Evolutionary conservation across 2,888 invertebrate species (phyloP), one percentile per base, ranked within the genome.

Genomic region (Anorthoa munda): DNA sequence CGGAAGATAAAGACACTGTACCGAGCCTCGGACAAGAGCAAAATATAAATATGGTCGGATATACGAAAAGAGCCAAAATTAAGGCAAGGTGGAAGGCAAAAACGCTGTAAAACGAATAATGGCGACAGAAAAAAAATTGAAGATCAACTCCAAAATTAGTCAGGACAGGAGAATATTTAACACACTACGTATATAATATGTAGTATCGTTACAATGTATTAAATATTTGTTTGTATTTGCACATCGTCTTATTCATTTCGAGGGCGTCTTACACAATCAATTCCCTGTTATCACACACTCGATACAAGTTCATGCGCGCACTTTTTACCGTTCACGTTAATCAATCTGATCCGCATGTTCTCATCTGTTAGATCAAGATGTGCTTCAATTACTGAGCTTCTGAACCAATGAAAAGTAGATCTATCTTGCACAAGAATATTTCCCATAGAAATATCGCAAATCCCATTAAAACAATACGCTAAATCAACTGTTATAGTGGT

Each of bases 391-490:
- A 88, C 71, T 50, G 79, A 70, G 77, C 70, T 76, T 80, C 78
- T 74, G 75, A 72, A 64, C 63, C 77, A 83, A 84, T 82, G 77
- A 82, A 79, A 81, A 70, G 74, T 82, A 82, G 82, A 83, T 70
- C 64, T 80, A 76, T 79, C 68, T 69, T 71, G 67, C 26, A 84
- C 68, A 87, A 87, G 85, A 88, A 86, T 79, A 56, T 75, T 89
- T 90, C 88, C 83, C 88, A 89, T 88, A 85, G 60, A 66, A 75
- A 72, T 81, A 83, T 82, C 68, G 60, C 53, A 59, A 86, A 75
- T 80, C 82, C 86, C 80, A 88, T 86, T 86, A 86, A 53, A 84
- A 85, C 84, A 86, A 87, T 87, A 83, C 79, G 81, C 81, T 85
- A 83, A 87, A 87, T 85, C 79, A 83, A 83, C 78, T 79, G 84